Base-by-base conservation (phyloP, 2,888 invertebrate genomes). In the Actias luna region DNA sequence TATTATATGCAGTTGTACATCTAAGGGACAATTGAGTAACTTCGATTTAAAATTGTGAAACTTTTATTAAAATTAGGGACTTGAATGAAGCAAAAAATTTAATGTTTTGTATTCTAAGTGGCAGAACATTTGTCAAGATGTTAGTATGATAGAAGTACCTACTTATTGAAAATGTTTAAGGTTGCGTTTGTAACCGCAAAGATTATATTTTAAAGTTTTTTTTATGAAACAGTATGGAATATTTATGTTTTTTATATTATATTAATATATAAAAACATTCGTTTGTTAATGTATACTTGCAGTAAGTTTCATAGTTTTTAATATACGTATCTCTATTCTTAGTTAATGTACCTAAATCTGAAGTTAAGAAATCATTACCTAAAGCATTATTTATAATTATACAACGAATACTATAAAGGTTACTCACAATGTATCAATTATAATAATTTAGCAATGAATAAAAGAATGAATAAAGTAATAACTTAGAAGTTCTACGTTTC, bases 31-130 rank as follows among this genome's bases (percentile, higher is more conserved):
- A 25, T 25, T 50, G 46, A 22, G 46, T 50, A 22, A 50, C 14
- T 12, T 50, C 12, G 46, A 50, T 16, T 25, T 10, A 50, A 25
- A 50, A 50, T 22, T 25, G 25, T 64, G 64, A 46, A 29, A 33
- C 22, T 33, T 27, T 12, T 4, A 50, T 12, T 50, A 25, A 22
- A 22, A 25, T 50, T 10, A 12, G 46, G n/a, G n/a, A n/a, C n/a
- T 25, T 50, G 25, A 25, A 12, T 12, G 25, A 7, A 22, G 2
- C 22, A 10, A 1, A 12, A 8, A 12, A 50, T 22, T 25, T 50
- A 50, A 25, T 50, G 46, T 50, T 39, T 50, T 50, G 46, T 3
- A 8, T 50, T 7, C 7, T 50, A 14, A 22, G 14, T 12, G 25
- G 25, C 25, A 50, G 4, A 1, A 22, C 18, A 25, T 50, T 12